Evolutionary conservation across 1,140 invertebrate genomes (phyloP).

Genomic region (Tribolium castaneum): DNA sequence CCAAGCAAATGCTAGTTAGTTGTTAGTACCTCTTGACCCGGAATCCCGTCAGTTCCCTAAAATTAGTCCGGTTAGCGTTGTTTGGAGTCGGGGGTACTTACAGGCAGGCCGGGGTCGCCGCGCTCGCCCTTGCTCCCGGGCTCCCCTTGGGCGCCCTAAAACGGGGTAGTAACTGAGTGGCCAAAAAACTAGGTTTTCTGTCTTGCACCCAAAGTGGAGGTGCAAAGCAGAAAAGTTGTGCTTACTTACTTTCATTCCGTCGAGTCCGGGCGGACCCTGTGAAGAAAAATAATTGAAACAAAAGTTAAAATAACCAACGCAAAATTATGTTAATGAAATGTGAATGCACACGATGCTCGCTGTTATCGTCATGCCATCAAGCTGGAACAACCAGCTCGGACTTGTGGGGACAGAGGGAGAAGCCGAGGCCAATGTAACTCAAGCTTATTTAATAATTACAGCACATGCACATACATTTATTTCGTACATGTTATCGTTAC

Average conservation of each 20-base stretch:
- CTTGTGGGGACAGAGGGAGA: neutral
- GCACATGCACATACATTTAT: conserved; percentile 65
- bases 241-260: conserved; percentile 78
- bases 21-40: conserved; percentile 83
- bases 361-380: conserved; percentile 13
- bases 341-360: conserved; percentile 44
- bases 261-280: conserved; percentile 77
- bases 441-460: conserved; percentile 57
- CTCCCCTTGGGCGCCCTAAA: conserved; percentile 89
- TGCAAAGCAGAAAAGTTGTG: neutral
- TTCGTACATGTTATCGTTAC: conserved; percentile 61
- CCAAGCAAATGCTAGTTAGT: neutral
- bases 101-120: conserved; percentile 90
- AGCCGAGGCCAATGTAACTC: conserved; percentile 5
- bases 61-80: conserved; percentile 55
- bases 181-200: neutral
- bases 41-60: conserved; percentile 93
- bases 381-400: neutral
- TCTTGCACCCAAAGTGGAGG: neutral
- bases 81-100: conserved; percentile 69
- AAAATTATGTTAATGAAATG: conserved; percentile 45
- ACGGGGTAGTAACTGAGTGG: neutral
- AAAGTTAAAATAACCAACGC: conserved; percentile 58
- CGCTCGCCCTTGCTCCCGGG: conserved; percentile 90
- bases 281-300: conserved; percentile 64